phyloP scores from a whole-genome alignment of 92 coral and sea anemone genomes.

The Actinostola sp. region DNA sequence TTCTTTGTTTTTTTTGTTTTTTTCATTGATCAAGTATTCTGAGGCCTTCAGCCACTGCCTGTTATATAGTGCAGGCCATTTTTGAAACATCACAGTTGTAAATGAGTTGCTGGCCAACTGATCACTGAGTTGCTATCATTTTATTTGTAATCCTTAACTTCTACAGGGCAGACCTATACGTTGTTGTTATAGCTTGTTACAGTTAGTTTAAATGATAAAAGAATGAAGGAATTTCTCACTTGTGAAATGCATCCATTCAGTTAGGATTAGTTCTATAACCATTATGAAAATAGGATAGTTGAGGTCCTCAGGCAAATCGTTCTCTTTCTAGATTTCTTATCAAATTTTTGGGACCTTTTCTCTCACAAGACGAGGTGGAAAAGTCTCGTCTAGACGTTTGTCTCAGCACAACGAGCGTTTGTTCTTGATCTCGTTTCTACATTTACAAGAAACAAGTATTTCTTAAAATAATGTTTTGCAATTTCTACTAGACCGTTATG shows the following conservation, averaged over 20 bases:
- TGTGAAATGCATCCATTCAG: not conserved
- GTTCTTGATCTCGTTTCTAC: not conserved
- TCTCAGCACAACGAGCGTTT: too few relatives aligned
- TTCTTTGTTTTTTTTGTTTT: constrained; percentile 1
- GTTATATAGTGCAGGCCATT: not conserved
- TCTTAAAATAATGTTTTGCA: not conserved
- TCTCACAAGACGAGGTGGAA: not conserved
- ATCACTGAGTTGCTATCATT: not conserved
- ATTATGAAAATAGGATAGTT: too few relatives aligned
- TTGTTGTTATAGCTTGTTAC: not conserved
- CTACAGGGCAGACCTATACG: not conserved
- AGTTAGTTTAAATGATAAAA: not conserved
- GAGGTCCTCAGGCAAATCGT: too few relatives aligned
- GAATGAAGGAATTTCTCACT: not conserved
- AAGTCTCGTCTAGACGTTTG: not conserved
- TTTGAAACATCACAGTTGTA: not conserved
- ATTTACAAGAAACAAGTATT: not conserved
- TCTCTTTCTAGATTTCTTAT: too few relatives aligned
- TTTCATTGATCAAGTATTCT: constrained; percentile 4
- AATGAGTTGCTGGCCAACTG: constrained; percentile 43
- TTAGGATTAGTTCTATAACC: too few relatives aligned
- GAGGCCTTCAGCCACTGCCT: constrained; percentile 10
- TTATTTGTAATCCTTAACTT: constrained; percentile 8
- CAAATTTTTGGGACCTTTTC: not conserved
- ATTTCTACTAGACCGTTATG: not conserved